Percentiles rank a stretch among this genome's conserved stretches.
These are phyloP conservation scores for Luffia ferchaultella DNA, from an alignment of 2,888 invertebrate genomes.

Conservation along the genomic window DNA sequence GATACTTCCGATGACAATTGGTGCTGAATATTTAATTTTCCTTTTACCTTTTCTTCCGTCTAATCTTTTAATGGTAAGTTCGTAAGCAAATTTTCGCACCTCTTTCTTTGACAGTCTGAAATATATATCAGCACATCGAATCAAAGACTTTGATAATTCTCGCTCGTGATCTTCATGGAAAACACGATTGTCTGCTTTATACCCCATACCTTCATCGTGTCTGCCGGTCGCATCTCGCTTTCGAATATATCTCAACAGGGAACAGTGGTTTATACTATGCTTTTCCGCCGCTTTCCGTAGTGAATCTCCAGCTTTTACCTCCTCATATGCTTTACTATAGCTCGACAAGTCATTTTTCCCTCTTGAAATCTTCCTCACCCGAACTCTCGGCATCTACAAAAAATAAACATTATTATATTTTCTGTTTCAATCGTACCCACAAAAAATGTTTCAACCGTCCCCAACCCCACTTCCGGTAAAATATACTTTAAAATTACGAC, in stretches of 20 bases:
- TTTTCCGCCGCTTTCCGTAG: constrained; percentile 11
- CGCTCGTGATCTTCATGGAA: background rate
- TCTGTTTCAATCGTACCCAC: background rate
- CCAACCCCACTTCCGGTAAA: background rate
- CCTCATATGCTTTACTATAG: constrained; percentile 12
- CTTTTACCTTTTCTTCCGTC: too few species aligned
- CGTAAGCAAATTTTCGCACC: background rate
- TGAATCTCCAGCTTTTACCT: constrained; percentile 11
- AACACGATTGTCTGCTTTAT: constrained; percentile 2
- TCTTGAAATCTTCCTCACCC: constrained; percentile 1
- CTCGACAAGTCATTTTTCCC: constrained; percentile 7
- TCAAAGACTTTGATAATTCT: background rate
- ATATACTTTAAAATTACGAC: constrained; percentile 2
- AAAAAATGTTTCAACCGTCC: constrained; percentile 4
- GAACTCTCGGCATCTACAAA: background rate
- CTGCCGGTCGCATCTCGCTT: constrained; percentile 5
- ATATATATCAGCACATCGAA: background rate
- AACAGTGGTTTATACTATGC: constrained; percentile 11
- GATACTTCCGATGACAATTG: too few species aligned
- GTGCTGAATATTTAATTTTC: too few species aligned
- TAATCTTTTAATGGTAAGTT: background rate
- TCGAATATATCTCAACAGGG: constrained; percentile 12
- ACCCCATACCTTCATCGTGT: constrained; percentile 3
- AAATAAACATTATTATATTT: background rate
- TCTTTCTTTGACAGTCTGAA: background rate